Evolutionary conservation across 2,113 vertebrate genomes (phyloP).

Genomic region (Cryptoleucopteryx plumbea): DNA sequence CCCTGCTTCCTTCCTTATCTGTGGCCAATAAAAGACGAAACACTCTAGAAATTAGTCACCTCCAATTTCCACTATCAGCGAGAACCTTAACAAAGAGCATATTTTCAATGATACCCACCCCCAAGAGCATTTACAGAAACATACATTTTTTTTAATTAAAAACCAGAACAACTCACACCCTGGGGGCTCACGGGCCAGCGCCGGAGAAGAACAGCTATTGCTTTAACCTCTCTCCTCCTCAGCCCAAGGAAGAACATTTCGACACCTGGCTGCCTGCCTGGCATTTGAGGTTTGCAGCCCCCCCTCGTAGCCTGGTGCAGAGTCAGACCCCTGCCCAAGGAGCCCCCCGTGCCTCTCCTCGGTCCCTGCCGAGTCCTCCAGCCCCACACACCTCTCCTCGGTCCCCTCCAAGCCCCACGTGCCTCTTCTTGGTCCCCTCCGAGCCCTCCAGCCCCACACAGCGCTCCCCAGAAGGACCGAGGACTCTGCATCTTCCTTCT

Average conservation of each 20-base stretch:
- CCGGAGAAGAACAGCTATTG: background rate
- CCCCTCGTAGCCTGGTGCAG: accelerated
- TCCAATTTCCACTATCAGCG: background rate
- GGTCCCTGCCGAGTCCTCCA: background rate
- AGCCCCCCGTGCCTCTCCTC: background rate
- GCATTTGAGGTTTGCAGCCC: background rate
- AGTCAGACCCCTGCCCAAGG: background rate
- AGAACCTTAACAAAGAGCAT: background rate
- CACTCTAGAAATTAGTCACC: background rate
- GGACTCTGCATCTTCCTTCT: background rate
- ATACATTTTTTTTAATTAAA: background rate
- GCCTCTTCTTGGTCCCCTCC: background rate
- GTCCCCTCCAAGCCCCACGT: background rate
- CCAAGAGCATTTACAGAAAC: background rate
- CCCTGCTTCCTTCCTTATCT: background rate
- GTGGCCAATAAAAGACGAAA: background rate
- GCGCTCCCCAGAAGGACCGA: accelerated
- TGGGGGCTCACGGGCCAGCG: accelerated
- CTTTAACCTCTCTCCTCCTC: background rate
- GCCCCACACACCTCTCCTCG: accelerated
- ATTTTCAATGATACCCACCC: background rate
- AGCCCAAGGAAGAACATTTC: background rate
- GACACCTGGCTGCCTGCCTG: background rate
- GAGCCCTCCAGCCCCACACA: background rate
- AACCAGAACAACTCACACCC: accelerated